Evolutionary conservation across 2,797 vertebrate genomes (phyloP).

Genomic region (Lutjanus campechanus): DNA sequence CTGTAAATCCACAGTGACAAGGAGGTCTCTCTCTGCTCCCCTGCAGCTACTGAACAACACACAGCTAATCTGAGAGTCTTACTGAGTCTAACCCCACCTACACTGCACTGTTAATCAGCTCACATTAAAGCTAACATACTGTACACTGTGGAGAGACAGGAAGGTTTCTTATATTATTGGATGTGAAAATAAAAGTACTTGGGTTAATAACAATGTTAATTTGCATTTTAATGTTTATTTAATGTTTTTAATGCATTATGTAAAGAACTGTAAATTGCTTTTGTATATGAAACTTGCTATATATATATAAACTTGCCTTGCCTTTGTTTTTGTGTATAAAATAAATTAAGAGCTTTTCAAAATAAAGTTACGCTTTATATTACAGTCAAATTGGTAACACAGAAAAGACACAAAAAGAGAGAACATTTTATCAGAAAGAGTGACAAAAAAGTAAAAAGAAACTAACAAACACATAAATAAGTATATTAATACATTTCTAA

Average conservation of each 20-base stretch:
- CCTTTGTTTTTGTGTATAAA: neutral
- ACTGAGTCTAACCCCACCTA: constrained; percentile 54
- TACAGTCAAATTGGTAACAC: neutral
- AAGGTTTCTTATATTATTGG: too few relatives aligned
- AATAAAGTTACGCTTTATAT: neutral
- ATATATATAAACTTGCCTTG: too few relatives aligned
- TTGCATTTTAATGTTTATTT: neutral
- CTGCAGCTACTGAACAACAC: constrained; percentile 41
- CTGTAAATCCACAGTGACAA: constrained; percentile 40
- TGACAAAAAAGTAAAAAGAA: neutral
- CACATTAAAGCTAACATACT: constrained; percentile 19
- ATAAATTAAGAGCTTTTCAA: neutral
- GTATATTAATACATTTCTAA: too few relatives aligned
- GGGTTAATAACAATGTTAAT: neutral
- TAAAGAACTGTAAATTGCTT: neutral
- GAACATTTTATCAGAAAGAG: neutral
- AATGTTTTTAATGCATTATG: neutral
- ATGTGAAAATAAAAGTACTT: neutral
- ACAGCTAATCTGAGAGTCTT: constrained; percentile 63
- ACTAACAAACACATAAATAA: neutral
- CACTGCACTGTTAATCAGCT: constrained; percentile 44
- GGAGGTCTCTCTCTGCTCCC: constrained; percentile 40
- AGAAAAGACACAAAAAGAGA: neutral
- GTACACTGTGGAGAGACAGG: neutral
- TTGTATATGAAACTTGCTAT: neutral